These are phyloP conservation scores for Andrena bicolor DNA, from an alignment of 2,888 invertebrate species.

Conservation along the genomic window DNA sequence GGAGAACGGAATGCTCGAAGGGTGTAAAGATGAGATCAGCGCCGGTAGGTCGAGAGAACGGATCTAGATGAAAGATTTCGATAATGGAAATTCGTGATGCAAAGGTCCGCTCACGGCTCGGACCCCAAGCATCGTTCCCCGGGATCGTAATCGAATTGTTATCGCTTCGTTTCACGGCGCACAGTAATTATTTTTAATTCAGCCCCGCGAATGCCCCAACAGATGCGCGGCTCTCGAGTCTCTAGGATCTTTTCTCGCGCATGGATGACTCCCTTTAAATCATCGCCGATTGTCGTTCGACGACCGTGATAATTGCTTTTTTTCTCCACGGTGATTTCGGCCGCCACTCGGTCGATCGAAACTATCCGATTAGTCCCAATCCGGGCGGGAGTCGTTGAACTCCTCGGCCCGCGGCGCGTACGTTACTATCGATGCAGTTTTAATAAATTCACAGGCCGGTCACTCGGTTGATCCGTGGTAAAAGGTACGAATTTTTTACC, in stretches of 20 bases:
- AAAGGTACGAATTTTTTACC: constrained; percentile 47
- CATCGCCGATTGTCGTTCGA: constrained; percentile 13
- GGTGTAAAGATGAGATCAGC: constrained; percentile 65
- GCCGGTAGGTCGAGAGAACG: constrained; percentile 51
- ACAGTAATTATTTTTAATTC: constrained; percentile 65
- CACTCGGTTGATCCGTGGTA: neutral
- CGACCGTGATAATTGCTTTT: constrained; percentile 23
- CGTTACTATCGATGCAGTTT: neutral
- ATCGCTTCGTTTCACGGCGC: constrained; percentile 55
- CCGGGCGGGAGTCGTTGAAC: constrained; percentile 22
- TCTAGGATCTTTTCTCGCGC: constrained; percentile 33
- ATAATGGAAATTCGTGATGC: constrained; percentile 67
- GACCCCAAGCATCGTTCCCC: constrained; percentile 39
- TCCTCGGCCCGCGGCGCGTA: constrained; percentile 16
- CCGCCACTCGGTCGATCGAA: constrained; percentile 10
- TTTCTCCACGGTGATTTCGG: constrained; percentile 4
- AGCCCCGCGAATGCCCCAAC: constrained; percentile 26
- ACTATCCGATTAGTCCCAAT: constrained; percentile 34
- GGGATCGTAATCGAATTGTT: constrained; percentile 67
- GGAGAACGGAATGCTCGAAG: constrained; percentile 50
- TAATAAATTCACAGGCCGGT: constrained; percentile 8
- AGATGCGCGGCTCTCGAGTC: constrained; percentile 52
- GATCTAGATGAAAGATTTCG: constrained; percentile 67
- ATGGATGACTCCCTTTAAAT: constrained; percentile 16
- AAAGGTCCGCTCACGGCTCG: constrained; percentile 33